Evolutionary conservation across 2,888 invertebrate species (phyloP).

Genomic region (Nasonovia ribisnigri): DNA sequence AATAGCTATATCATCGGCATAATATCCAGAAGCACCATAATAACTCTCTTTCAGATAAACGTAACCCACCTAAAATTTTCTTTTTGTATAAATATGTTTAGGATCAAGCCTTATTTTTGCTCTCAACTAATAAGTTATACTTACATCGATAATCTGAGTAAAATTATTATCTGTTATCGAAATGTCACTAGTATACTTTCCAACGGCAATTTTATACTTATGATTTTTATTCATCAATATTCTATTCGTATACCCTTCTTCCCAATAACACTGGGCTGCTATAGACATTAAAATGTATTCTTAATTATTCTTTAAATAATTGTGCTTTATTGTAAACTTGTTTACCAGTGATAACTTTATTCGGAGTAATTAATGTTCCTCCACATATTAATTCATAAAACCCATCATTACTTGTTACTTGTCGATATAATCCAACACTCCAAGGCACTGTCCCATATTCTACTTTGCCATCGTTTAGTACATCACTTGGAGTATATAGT

Average conservation of each 20-base stretch:
- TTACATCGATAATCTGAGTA: constrained; percentile 23
- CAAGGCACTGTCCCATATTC: constrained; percentile 10
- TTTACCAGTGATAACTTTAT: constrained; percentile 15
- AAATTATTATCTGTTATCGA: not conserved
- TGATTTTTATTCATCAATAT: not conserved
- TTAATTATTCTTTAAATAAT: not conserved
- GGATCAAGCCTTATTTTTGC: not conserved
- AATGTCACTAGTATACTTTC: constrained; percentile 9
- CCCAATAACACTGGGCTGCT: constrained; percentile 10
- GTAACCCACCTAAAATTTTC: not conserved
- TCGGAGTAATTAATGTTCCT: not conserved
- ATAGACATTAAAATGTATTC: not conserved
- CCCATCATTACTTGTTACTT: not conserved
- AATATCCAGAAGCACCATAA: not conserved
- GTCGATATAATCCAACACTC: not conserved
- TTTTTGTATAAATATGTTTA: not conserved
- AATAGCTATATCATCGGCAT: constrained; percentile 10
- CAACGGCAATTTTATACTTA: constrained; percentile 9
- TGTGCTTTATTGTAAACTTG: not conserved
- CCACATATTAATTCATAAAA: not conserved
- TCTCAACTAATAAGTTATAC: not conserved
- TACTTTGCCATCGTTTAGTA: not conserved
- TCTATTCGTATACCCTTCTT: not conserved
- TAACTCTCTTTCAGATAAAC: not conserved
- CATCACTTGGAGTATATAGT: not conserved